Evolutionary conservation across 2,888 invertebrate species (phyloP).

Genomic region (Volucella zonaria): DNA sequence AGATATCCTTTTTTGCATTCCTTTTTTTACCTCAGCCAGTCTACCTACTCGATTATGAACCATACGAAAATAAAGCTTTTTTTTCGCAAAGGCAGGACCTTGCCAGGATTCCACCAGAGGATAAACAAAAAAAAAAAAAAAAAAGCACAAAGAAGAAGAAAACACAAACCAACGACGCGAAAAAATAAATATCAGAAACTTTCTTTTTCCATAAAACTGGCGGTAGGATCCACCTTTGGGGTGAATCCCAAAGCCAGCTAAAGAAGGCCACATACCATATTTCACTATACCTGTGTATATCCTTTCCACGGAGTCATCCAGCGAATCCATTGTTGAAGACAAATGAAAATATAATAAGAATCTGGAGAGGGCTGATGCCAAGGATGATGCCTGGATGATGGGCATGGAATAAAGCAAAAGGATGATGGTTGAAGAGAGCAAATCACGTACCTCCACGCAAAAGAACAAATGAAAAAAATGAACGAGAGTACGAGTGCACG

Average conservation of each 20-base stretch:
- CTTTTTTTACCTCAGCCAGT: neutral
- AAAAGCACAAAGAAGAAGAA: slow-evolving; percentile 1
- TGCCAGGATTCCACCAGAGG: slow-evolving; percentile 41
- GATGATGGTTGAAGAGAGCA: neutral
- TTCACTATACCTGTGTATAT: slow-evolving; percentile 10
- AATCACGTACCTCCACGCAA: slow-evolving; percentile 26
- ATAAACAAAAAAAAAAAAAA: slow-evolving; percentile 36
- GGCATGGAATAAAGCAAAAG: neutral
- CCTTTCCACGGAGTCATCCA: slow-evolving; percentile 1
- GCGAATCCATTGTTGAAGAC: slow-evolving; percentile 36
- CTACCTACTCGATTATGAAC: slow-evolving; percentile 51
- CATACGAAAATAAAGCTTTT: slow-evolving; percentile 58
- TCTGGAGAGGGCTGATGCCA: slow-evolving; percentile 6
- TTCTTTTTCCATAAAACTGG: slow-evolving; percentile 59
- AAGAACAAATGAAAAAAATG: neutral
- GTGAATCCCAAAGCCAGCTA: slow-evolving; percentile 20
- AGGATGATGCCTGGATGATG: slow-evolving; percentile 20
- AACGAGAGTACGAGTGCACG: neutral
- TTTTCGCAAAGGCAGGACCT: slow-evolving; percentile 38
- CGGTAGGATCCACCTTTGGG: neutral
- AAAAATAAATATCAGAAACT: slow-evolving; percentile 59
- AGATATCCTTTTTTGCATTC: slow-evolving; percentile 40
- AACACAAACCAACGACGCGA: slow-evolving; percentile 44
- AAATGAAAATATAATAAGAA: slow-evolving; percentile 63
- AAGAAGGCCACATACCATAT: slow-evolving; percentile 50